Evolutionary conservation across 2,113 vertebrate species (phyloP).

Genomic region (Gopherus evgoodei): DNA sequence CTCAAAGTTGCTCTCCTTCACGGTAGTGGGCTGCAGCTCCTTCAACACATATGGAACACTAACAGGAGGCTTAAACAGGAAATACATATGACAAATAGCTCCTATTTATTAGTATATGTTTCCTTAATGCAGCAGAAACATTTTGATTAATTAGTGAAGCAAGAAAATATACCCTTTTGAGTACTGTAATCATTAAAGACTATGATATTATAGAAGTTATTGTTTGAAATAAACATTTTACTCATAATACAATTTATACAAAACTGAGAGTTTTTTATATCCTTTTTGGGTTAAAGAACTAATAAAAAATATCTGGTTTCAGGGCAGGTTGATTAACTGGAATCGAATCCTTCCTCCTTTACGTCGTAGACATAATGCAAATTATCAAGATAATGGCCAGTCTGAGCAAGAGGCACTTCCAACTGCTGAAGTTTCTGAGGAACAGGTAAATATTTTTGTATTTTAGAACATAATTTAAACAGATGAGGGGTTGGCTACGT

Average conservation of each 20-base stretch:
- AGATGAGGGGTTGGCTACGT: neutral
- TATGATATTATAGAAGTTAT: neutral
- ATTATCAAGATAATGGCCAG: conserved; percentile 75
- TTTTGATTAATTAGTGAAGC: neutral
- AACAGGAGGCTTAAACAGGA: neutral
- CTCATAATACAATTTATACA: neutral
- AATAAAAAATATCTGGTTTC: conserved; percentile 52
- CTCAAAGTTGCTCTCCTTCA: neutral
- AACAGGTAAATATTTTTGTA: conserved; percentile 84
- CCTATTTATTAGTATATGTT: neutral
- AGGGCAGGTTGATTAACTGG: conserved; percentile 93
- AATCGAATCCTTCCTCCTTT: conserved; percentile 90
- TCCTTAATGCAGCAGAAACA: neutral
- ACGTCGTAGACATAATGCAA: conserved; percentile 83
- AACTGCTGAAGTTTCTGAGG: conserved; percentile 89
- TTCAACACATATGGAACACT: neutral
- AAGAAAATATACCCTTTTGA: neutral
- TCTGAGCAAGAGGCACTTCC: conserved; percentile 78
- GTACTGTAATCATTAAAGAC: neutral
- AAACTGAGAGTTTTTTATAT: neutral
- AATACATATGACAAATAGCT: neutral
- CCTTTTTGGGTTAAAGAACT: conserved; percentile 30
- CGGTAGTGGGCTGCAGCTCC: neutral
- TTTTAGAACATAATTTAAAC: neutral
- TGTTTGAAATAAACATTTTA: neutral